Conservation (phyloP, 1,140 invertebrate species). For the Coboldia fuscipes region DNA sequence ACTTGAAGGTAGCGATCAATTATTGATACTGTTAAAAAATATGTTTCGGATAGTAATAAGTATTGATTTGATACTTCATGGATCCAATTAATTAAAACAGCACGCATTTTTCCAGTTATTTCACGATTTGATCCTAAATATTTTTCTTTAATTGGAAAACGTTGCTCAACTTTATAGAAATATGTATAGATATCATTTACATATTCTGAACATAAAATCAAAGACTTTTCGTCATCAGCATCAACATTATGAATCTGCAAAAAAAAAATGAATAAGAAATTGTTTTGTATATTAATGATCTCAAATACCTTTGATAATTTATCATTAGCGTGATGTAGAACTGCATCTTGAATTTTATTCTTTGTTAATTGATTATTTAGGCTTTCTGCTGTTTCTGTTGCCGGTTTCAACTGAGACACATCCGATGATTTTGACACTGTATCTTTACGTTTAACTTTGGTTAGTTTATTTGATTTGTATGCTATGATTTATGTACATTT, state of each 20-base stretch:
- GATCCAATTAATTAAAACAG: conserved; percentile 81
- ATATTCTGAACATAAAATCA: conserved; percentile 56
- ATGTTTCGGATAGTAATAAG: conserved; percentile 69
- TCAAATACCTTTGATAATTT: too few species aligned
- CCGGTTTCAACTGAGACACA: too few species aligned
- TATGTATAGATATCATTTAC: conserved; percentile 65
- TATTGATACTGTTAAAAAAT: conserved; percentile 72
- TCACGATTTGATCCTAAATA: conserved; percentile 34
- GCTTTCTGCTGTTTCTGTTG: too few species aligned
- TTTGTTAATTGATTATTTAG: too few species aligned
- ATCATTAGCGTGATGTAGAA: too few species aligned
- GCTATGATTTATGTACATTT: too few species aligned
- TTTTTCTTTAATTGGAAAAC: conserved; percentile 28
- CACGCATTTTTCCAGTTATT: conserved; percentile 55
- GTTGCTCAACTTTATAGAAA: conserved; percentile 39
- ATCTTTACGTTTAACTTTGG: too few species aligned
- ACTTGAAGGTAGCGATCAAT: conserved; percentile 84
- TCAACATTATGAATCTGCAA: conserved; percentile 41
- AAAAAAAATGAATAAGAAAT: conserved; percentile 6
- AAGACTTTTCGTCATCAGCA: conserved; percentile 43
- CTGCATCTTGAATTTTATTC: too few species aligned
- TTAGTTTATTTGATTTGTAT: too few species aligned
- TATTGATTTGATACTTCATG: conserved; percentile 83
- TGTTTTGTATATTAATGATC: too few species aligned
- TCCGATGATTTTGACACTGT: too few species aligned